These are phyloP conservation scores for Callocephalon fimbriatum DNA, from an alignment of 2,113 vertebrate species.

Conservation along the genomic window DNA sequence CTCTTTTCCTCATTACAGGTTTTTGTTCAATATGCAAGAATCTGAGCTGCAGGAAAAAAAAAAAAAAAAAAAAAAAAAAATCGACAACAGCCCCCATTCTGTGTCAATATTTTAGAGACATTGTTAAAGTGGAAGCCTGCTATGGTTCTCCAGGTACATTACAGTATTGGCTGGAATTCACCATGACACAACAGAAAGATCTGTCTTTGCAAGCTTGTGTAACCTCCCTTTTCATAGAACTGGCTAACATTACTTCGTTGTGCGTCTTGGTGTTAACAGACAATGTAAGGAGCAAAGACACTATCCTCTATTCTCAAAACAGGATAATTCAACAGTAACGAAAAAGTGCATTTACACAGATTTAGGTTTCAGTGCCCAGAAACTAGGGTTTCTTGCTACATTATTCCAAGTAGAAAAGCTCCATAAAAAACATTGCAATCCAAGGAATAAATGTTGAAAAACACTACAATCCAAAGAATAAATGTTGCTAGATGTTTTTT, in stretches of 20 bases:
- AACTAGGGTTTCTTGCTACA: neutral
- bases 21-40: neutral
- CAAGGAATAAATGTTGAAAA: neutral
- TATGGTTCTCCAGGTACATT: neutral
- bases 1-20: conserved; percentile 13
- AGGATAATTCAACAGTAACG: neutral
- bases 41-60: conserved; percentile 1
- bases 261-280: neutral
- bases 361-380: neutral
- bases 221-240: neutral
- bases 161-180: neutral
- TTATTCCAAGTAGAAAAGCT: neutral
- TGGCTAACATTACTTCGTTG: neutral
- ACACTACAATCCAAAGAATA: neutral
- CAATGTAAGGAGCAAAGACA: neutral
- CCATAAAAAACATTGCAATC: neutral
- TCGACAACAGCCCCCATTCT: neutral
- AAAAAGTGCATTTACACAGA: neutral
- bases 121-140: neutral
- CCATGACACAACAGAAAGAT: neutral
- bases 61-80: conserved; percentile 12
- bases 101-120: neutral
- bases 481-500: neutral
- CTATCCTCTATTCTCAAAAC: neutral
- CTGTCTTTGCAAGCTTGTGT: neutral